Evolutionary conservation across 2,113 vertebrate genomes (phyloP), one percentile per base, ranked within the genome.

Genomic region (Bufo gargarizans): DNA sequence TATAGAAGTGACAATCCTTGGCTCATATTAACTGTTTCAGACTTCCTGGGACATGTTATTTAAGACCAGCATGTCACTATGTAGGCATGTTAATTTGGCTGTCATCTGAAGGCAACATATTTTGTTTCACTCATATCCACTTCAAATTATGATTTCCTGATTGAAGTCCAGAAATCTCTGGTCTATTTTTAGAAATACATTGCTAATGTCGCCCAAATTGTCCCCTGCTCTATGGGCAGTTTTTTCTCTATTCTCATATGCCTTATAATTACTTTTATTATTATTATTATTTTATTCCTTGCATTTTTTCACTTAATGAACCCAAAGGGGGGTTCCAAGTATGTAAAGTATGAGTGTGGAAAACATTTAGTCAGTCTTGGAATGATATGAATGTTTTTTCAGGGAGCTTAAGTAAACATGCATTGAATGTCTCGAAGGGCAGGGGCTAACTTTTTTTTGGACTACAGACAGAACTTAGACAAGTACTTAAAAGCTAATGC

Each of bases 381-480:
- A 96, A 96, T 96, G 95, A 95, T 95, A 95, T 95, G 95, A 95
- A 96, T 96, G 95, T 96, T 96, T 96, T 96, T 94, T 93, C 93
- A 95, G 93, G 94, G 94, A 95, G 94, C 95, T 95, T 96, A 95
- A 94, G 93, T 95, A 96, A 96, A 96, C 94, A 94, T 93, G 91
- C 91, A 94, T 93, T 93, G 92, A 94, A 92, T 93, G 93, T 91
- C 90, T 93, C 92, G 92, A 91, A 92, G 92, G 93, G 91, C 93
- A 92, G 91, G 33, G 91, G 94, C 93, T 95, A 93, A 93, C 91
- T 91, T 92, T 94, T 55, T 93, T 92, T 93, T 95, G 94, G 95
- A 92, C 90, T 87, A 91, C 91, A 93, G 93, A 93, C 94, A 96
- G 91, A 91, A 93, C 93, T 93, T 91, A 90, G 92, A 91, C 92